Base-by-base conservation (phyloP, 2,797 vertebrate species). In the Antennarius maculatus region DNA sequence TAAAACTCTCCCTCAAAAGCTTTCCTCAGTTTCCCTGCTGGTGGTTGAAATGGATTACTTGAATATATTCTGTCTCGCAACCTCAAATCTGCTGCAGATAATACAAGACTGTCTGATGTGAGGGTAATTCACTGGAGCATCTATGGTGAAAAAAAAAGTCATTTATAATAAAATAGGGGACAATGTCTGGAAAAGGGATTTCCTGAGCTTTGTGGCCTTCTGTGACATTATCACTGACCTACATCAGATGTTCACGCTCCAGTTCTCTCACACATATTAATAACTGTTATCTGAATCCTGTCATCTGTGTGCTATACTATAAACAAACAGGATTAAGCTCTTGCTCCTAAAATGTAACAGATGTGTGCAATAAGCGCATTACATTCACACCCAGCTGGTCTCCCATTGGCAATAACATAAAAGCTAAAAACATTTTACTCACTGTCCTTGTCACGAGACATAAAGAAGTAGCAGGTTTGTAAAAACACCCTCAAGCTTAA, bases 271-370 rank as follows among this genome's bases (percentile, higher is more conserved):
- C 51, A 69, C 71, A 76, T 60, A 69, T 76, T 84, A 66, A 74
- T 75, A 58, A 37, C 17, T 34, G 18, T 70, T 71, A 71, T 80
- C 56, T 68, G 60, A 76, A 69, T 56, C 56, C 76, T 65, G 50
- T 71, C 31, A 52, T 63, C 47, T 13, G 53, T 49, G 43, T 56
- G 34, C 52, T 31, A 59, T 74, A 73, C 56, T 66, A 34, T 77
- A 71, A 84, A 87, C 71, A 85, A 86, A 77, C 58, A 61, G 77
- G 80, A 88, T 88, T 88, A 85, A 42, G 55, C 37, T 70, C 37
- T 71, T 67, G 42, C 55, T 49, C 47, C 50, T 69, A 65, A 65
- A 79, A 62, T 31, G 17, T 18, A 82, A 69, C 86, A 88, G 80
- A 89, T 74, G 68, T 77, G 66, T 17, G 64, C 70, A 82, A 75